Base-by-base conservation (phyloP, 2,888 invertebrate genomes). In the Acrocyrtus sp. region DNA sequence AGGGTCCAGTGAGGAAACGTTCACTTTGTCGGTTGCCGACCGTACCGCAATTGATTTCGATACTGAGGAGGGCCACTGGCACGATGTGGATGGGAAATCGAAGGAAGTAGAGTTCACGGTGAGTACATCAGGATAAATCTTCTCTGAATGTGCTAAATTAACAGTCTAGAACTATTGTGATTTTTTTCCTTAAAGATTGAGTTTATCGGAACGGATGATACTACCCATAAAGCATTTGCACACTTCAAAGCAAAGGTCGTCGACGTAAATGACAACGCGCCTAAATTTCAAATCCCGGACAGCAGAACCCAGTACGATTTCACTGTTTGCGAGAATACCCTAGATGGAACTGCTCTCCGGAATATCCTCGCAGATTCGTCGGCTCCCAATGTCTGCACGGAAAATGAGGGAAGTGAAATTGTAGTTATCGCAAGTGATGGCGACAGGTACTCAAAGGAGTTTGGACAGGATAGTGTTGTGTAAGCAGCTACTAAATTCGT, bases 261-360 rank as follows among this genome's bases (percentile, higher is more conserved):
- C 1, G 74, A 75, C 24, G 26, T 61, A 3, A 75, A 75, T 27
- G 74, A 75, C 48, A 70, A 66, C 29, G 12, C 12, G 73, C 74
- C 74, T 2, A 29, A 22, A 5, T 73, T 73, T 26, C 39, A 34
- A n/a, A 8, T 57, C 22, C 62, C 57, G 10, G 24, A n/a, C 2
- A 50, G 57, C 10, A 10, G 10, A 48, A 24, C 24, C 5, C 51
- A 57, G 24, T 75, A 63, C 27, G 43, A 45, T 5, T 67, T 75
- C 39, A 1, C 21, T 1, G 61, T 72, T 39, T 75, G 75, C 29
- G 75, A 75, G 54, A 60, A 75, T 27, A 29, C 53, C 1, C 21
- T 2, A 22, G 0, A 21, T 6, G 75, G 69, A 0, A 15, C 24
- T 5, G 24, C 24, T 5, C 21, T 68, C 5, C 51, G 26, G 5